These are phyloP conservation scores for Tethya wilhelma DNA, from an alignment of 37 sponge, comb jelly and placozoan species.

Conservation along the genomic window DNA sequence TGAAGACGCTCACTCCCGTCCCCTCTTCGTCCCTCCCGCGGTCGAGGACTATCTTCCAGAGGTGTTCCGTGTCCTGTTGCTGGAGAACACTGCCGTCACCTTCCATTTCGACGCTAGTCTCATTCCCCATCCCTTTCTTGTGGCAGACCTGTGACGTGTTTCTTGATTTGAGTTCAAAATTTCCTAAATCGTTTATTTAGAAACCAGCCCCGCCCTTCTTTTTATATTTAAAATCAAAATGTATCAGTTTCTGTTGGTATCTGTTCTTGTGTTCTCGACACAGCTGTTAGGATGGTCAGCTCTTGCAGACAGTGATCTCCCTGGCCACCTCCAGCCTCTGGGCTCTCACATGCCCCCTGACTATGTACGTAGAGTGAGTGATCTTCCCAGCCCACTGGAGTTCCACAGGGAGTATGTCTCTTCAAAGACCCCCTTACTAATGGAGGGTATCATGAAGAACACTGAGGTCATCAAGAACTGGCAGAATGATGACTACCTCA, in stretches of 20 bases:
- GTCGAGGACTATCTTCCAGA: slow-evolving; percentile 10
- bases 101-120: background rate
- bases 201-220: no score
- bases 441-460: slow-evolving; percentile 41
- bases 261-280: no score
- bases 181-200: no score
- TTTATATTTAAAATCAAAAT: no score
- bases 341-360: slow-evolving; percentile 79
- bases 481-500: slow-evolving; percentile 72
- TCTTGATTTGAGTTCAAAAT: no score
- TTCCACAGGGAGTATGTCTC: slow-evolving; percentile 60
- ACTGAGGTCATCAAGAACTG: slow-evolving; percentile 32
- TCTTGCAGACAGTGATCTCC: slow-evolving; percentile 15
- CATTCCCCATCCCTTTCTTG: slow-evolving; percentile 21
- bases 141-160: no score
- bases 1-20: slow-evolving; percentile 18
- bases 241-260: no score
- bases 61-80: slow-evolving; percentile 6
- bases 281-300: no score
- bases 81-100: background rate
- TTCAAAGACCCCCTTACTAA: slow-evolving; percentile 40
- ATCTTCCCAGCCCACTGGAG: slow-evolving; percentile 31
- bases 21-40: background rate
- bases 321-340: slow-evolving; percentile 81
- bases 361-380: slow-evolving; percentile 18